Evolutionary conservation across 2,113 vertebrate genomes (phyloP), one percentile per base, ranked within the genome.

Genomic region (Cyanocitta stelleri): DNA sequence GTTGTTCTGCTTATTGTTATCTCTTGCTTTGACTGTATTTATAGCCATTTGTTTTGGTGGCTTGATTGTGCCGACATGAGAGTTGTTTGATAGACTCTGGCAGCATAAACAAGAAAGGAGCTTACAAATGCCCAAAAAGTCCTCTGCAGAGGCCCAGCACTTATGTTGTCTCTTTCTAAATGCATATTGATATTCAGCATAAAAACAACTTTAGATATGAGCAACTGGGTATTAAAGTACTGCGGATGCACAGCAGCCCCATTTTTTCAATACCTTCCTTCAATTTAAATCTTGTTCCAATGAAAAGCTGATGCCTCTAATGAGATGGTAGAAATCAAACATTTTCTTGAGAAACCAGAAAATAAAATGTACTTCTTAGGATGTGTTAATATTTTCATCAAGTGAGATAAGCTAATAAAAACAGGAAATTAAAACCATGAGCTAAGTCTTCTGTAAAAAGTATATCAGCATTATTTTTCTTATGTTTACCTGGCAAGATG

Each of bases 301-400:
- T 95, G 95, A 95, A 90, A 96, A 89, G 26, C 87, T 94, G 43
- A 88, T 93, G 79, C 64, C 63, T 89, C 68, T 86, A 93, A 91
- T 79, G 87, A 96, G 85, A 16, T 87, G 49, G 85, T 90, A 71
- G 49, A 90, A 89, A 87, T 68, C 49, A 95, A 94, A 54, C 3
- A 0, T 85, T 87, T 94, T 84, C 68, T 64, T 41, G 32, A 87
- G 56, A 87, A 94, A 83, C 8, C 11, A 26, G 72, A 49, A 75
- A 86, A 79, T 64, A 71, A 69, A 83, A 56, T 11, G 10, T 62
- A 19, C 22, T 55, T 68, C 58, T 79, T 64, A 61, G 58, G 22
- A 44, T 17, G 4, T 43, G 15, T 84, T 93, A 72, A 43, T 76
- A 62, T 90, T 93, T 94, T 89, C 4, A 1, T 87, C 67, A 59